Base-by-base conservation (phyloP, 2,797 vertebrate species). In the Sciurus vulgaris region DNA sequence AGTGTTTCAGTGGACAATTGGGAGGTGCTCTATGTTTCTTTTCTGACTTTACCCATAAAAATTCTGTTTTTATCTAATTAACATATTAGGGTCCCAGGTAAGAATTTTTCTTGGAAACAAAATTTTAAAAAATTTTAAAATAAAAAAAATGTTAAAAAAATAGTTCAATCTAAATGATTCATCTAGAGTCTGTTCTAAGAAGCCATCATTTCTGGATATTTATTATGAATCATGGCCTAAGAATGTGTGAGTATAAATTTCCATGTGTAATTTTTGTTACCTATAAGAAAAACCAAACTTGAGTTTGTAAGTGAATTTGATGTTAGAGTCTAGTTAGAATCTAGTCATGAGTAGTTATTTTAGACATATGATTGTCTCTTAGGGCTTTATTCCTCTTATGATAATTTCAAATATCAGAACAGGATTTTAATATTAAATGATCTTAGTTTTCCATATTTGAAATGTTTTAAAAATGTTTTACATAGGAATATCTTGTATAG, bases 381-480 rank as follows among this genome's bases (percentile, higher is more conserved):
- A 38, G 38, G 38, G 4, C 38, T 38, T 38, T 38, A 38, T 38
- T 38, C 38, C 38, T 3, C 38, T 38, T 38, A 38, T 38, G 38
- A 38, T 38, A 38, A 38, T 38, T 38, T 38, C 38, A 38, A 38
- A 38, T 38, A 38, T 38, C 38, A 41, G n/a, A 73, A 54, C 13
- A 93, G 28, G n/a, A 67, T 73, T 81, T 91, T 69, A 87, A 83
- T 83, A 65, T 65, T 86, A 88, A 82, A 5, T 95, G 26, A 74
- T 33, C 65, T 92, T 54, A 78, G 44, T 83, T 56, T 95, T 87
- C 24, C 26, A 49, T 91, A 74, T 41, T 56, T 89, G 33, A 7
- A 81, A 35, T 86, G 22, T 61, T 74, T 63, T 76, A 7, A 63
- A 79, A 93, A 47, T 54, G 30, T 54, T 94, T 67, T 73, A 63